Evolutionary conservation across 2,797 vertebrate genomes (phyloP).

Genomic region (Microhierax caerulescens): DNA sequence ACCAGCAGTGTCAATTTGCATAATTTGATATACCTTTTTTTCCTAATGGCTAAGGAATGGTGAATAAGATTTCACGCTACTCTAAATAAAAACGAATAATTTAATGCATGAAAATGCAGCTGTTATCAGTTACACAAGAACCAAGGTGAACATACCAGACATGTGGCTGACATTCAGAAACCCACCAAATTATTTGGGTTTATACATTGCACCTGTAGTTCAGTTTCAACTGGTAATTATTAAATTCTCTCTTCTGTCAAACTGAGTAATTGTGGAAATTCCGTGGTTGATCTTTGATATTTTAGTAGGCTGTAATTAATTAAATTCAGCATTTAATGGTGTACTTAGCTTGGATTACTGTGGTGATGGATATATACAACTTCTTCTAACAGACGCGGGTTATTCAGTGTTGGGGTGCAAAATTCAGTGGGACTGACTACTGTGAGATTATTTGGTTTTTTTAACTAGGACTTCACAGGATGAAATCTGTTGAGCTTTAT

Average conservation of each 20-base stretch:
- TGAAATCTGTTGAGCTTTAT: neutral
- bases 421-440: neutral
- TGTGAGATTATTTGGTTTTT: neutral
- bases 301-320: neutral
- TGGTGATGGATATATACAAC: neutral
- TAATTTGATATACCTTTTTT: neutral
- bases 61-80: neutral
- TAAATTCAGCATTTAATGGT: neutral
- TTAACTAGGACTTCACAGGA: neutral
- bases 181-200: neutral
- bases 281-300: neutral
- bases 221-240: neutral
- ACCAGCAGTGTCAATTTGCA: constrained; percentile 13
- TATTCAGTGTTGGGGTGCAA: neutral
- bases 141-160: neutral
- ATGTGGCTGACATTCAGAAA: neutral
- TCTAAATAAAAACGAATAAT: neutral
- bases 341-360: neutral
- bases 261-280: neutral
- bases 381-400: neutral
- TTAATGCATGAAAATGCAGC: neutral
- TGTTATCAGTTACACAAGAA: neutral
- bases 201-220: neutral
- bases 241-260: neutral
- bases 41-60: neutral